Conservation (phyloP, 64 coral and sea anemone species). For the Cladopsammia gracilis region DNA sequence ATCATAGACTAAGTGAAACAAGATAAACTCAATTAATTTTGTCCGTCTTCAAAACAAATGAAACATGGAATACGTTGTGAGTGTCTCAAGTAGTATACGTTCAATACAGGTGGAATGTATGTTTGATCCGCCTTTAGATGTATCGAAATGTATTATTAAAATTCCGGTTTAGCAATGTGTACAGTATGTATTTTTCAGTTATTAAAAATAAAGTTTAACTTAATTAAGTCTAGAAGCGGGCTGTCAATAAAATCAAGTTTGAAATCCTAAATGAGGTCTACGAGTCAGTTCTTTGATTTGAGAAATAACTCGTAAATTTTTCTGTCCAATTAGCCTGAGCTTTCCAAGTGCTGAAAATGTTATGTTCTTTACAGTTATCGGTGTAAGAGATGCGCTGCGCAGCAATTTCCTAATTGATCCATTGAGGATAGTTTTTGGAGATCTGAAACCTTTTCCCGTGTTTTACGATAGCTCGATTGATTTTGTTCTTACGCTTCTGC, state of each 20-base stretch:
- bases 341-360: too few species aligned
- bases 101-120: neutral
- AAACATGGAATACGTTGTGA: neutral
- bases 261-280: neutral
- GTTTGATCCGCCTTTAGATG: neutral
- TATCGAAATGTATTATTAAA: neutral
- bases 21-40: constrained; percentile 32
- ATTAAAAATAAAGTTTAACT: constrained; percentile 25
- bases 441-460: too few species aligned
- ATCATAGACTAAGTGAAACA: neutral
- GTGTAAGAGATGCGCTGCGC: too few species aligned
- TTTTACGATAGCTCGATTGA: too few species aligned
- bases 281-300: neutral
- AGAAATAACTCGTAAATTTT: neutral
- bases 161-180: neutral
- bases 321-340: too few species aligned
- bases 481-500: too few species aligned
- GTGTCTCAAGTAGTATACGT: neutral
- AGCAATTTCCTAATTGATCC: too few species aligned
- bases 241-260: constrained; percentile 25
- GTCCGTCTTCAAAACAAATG: neutral
- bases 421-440: too few species aligned
- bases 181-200: constrained; percentile 51
- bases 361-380: too few species aligned
- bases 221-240: neutral